Evolutionary conservation across 2,113 vertebrate species (phyloP), one percentile per base, ranked within the genome.

Genomic region (Aphelocoma coerulescens): DNA sequence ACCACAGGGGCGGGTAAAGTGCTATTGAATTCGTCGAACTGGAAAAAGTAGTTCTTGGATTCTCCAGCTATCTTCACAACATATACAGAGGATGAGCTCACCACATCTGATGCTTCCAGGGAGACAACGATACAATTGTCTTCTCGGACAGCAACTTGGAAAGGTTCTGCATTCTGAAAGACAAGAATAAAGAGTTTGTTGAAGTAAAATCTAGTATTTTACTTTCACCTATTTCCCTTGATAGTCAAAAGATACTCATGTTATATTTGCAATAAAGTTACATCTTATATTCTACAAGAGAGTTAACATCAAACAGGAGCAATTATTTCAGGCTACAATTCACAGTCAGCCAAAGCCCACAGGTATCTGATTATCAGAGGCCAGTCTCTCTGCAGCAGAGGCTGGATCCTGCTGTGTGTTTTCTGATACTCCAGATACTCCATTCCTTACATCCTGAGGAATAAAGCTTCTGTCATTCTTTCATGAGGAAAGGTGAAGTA

Each of bases 31-130:
- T 99, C 98, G 63, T 98, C 95, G 3, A 99, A 99, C 93, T 98
- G 98, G 30, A 99, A 98, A 89, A 99, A 98, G 93, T 98, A 97
- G 59, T 97, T 98, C 77, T 98, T 98, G 21, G 99, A 98, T 97
- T 99, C 99, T 46, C 99, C 99, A 4, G 98, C 98, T 95, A 99
- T 97, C 97, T 98, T 99, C 66, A 98, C 99, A 7, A 99, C 98
- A 67, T 99, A 99, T 3, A 97, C 96, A 9, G 98, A 98, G 49
- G 97, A 97, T 26, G 98, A 97, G 51, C 97, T 98, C 91, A 96
- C 97, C 80, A 99, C 90, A 71, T 99, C 99, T 1, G 98, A 98
- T 3, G 88, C 96, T 84, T 99, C 99, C 67, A 99, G 97, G 27
- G 98, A 97, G 21, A 98, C 98, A 61, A 96, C 17, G 18, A 99